phyloP scores from a whole-genome alignment of 2,797 vertebrate genomes.

The Anabas testudineus region DNA sequence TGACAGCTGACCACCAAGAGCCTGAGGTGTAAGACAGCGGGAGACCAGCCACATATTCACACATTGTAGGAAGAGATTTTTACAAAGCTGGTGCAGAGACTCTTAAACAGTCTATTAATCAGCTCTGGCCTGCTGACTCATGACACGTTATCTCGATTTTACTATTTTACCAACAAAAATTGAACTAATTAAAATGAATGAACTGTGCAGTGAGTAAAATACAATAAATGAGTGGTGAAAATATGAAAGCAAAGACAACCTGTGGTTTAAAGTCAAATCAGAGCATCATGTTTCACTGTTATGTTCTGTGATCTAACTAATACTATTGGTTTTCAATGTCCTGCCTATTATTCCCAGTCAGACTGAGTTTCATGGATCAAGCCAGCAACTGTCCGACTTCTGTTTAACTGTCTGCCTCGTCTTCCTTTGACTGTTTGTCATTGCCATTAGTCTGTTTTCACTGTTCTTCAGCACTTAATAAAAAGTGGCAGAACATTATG shows the following conservation, averaged over 20 bases:
- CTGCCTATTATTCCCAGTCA: not conserved
- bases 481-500: constrained; percentile 40
- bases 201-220: constrained; percentile 3
- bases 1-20: constrained; percentile 15
- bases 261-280: not conserved
- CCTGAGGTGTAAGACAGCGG: constrained; percentile 21
- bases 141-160: constrained; percentile 21
- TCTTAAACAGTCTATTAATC: constrained; percentile 22
- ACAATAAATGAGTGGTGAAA: not conserved
- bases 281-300: not conserved
- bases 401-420: not conserved
- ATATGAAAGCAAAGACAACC: not conserved
- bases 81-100: constrained; percentile 25
- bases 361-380: not conserved
- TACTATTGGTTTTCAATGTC: not conserved
- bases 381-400: not conserved
- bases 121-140: constrained; percentile 39
- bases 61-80: not conserved
- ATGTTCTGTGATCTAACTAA: not conserved
- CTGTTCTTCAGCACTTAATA: constrained; percentile 22
- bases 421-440: constrained; percentile 3
- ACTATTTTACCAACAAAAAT: constrained; percentile 12
- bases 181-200: constrained; percentile 6
- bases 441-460: constrained; percentile 5
- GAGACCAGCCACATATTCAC: not conserved